phyloP scores from a whole-genome alignment of 2,797 vertebrate genomes.

The Lerista edwardsae region DNA sequence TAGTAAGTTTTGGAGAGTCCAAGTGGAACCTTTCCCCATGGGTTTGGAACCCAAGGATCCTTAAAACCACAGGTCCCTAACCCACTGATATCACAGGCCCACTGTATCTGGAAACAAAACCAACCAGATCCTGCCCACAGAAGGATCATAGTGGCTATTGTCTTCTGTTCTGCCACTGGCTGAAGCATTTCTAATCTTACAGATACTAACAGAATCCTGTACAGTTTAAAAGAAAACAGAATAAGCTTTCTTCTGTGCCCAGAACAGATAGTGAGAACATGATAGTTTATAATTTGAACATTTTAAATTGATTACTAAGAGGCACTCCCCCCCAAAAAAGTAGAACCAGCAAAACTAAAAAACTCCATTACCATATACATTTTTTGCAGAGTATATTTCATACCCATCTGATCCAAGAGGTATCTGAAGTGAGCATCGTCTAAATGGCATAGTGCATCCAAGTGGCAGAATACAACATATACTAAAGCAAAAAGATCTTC shows the following conservation, averaged over 20 bases:
- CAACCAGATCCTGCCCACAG: neutral
- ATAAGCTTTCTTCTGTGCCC: constrained; percentile 17
- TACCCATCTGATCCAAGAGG: neutral
- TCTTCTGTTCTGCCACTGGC: neutral
- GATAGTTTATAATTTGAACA: constrained; percentile 15
- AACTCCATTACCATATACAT: no score
- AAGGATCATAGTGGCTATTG: neutral
- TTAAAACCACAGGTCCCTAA: no score
- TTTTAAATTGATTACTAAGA: constrained; percentile 8
- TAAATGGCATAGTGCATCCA: neutral
- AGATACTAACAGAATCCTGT: constrained; percentile 14
- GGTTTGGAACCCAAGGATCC: no score
- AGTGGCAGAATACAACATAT: neutral
- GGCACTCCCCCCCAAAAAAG: constrained; percentile 60
- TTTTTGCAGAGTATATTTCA: no score
- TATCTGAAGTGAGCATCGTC: neutral
- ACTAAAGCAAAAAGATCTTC: neutral
- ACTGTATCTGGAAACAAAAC: neutral
- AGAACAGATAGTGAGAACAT: neutral
- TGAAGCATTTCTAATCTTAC: neutral
- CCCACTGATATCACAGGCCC: no score
- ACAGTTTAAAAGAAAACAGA: constrained; percentile 52
- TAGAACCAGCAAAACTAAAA: constrained; percentile 8
- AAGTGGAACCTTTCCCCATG: no score
- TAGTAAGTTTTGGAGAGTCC: no score